phyloP scores from a whole-genome alignment of 2,113 vertebrate species.

The Callorhinus ursinus region DNA sequence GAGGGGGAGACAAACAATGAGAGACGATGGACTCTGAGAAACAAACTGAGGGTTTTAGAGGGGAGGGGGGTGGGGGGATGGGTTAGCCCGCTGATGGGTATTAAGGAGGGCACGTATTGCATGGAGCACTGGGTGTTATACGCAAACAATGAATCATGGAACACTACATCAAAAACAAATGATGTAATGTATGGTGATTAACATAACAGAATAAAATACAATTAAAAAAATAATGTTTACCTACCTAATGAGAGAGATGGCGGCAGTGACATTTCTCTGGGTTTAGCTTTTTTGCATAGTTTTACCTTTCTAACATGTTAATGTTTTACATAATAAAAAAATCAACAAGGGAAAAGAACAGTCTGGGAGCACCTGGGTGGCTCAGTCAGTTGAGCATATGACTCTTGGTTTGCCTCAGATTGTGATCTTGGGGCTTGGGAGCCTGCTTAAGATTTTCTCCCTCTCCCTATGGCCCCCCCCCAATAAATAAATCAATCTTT shows the following conservation, averaged over 20 bases:
- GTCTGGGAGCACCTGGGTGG: background rate
- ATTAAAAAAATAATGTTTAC: background rate
- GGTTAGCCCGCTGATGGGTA: too few relatives aligned
- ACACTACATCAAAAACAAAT: too few relatives aligned
- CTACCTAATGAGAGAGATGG: fast-evolving
- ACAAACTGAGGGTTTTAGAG: too few relatives aligned
- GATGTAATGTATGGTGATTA: too few relatives aligned
- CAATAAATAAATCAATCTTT: background rate
- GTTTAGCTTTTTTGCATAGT: background rate
- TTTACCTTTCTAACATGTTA: background rate
- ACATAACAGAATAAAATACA: too few relatives aligned
- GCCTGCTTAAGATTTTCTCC: background rate
- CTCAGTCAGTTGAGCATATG: background rate
- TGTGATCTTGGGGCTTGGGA: background rate
- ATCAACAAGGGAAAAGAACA: background rate
- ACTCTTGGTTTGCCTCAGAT: background rate
- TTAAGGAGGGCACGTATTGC: too few relatives aligned
- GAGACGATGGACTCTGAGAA: too few relatives aligned
- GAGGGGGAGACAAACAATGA: too few relatives aligned
- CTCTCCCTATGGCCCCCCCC: background rate
- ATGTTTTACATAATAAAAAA: background rate
- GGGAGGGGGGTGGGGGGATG: too few relatives aligned
- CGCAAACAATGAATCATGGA: too few relatives aligned
- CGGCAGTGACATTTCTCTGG: background rate
- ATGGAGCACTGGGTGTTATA: too few relatives aligned